Base-by-base conservation (phyloP, 2,888 invertebrate genomes). In the Drosophila falleni region DNA sequence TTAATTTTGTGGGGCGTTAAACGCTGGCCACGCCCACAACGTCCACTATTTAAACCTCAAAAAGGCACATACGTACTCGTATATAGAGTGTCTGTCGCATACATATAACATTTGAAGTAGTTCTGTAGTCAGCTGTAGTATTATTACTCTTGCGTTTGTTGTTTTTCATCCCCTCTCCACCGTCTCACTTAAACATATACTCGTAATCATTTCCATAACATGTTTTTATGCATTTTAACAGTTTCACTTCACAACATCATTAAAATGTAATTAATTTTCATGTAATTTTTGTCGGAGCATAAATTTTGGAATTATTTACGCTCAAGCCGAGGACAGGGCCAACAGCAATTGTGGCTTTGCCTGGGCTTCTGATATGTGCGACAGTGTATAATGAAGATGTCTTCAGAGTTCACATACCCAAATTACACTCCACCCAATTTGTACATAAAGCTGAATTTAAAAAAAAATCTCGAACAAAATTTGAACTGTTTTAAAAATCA, bases 301-400 rank as follows among this genome's bases (percentile, higher is more conserved):
- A 91, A 89, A 91, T 91, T 91, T 91, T 91, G 91, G 91, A 91
- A 91, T 91, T 91, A 91, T 91, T 90, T 91, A 90, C 90, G 89
- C 86, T 85, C 85, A 87, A 89, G 86, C 77, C 81, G 76, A 81
- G 81, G 89, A 71, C 84, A 87, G 69, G 70, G 86, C 71, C 83
- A 80, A 76, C 81, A 81, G 78, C 29, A 56, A 60, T 63, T 79
- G 69, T 73, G 85, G 88, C 91, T 90, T 74, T 91, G 90, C 88
- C 89, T 85, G 77, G 83, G 78, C 86, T 89, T 91, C 81, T 90
- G 91, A 91, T 91, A 91, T 77, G 91, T 91, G 91, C 91, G 91
- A 84, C 90, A 78, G 90, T 91, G 90, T 90, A 85, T 85, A 87
- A 85, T 80, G 80, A 87, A 78, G 74, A 74, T 46, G 15, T 46